Percentiles rank a stretch among this genome's conserved stretches.
Conservation (phyloP, 2,113 vertebrate genomes). For the Corythornis cristatus region DNA sequence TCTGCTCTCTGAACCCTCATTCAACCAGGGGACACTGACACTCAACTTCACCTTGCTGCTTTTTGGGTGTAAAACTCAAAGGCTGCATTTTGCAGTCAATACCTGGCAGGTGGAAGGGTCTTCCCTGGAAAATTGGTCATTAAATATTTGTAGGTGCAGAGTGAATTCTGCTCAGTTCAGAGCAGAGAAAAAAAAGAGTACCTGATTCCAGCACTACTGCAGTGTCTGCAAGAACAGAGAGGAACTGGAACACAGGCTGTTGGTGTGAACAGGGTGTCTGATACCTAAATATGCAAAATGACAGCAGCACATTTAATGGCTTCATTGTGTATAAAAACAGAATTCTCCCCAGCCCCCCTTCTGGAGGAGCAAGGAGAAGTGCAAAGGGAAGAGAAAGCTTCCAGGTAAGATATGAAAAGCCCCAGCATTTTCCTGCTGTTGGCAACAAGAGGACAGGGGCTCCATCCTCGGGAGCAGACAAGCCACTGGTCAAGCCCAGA, state of each 20-base stretch:
- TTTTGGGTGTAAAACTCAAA: neutral
- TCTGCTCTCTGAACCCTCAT: neutral
- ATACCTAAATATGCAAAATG: neutral
- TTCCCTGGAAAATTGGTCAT: neutral
- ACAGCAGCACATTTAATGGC: neutral
- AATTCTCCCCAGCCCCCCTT: accelerated
- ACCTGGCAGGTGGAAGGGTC: neutral
- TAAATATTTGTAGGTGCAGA: neutral
- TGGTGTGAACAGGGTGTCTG: neutral
- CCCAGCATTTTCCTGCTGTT: neutral
- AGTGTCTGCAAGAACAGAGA: neutral
- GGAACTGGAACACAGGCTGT: accelerated
- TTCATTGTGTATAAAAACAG: neutral
- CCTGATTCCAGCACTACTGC: neutral
- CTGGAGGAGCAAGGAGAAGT: neutral
- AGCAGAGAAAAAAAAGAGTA: neutral
- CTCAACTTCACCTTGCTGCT: neutral
- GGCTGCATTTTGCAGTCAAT: neutral
- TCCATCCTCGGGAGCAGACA: neutral
- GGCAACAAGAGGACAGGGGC: neutral
- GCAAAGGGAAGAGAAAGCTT: neutral
- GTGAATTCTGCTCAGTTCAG: neutral
- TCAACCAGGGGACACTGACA: neutral
- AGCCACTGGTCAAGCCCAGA: neutral
- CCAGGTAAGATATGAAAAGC: neutral